Evolutionary conservation across 37 sponge, comb jelly and placozoan species (phyloP), one percentile per base, ranked within the genome.

Genomic region (Lycopodina hypogea): DNA sequence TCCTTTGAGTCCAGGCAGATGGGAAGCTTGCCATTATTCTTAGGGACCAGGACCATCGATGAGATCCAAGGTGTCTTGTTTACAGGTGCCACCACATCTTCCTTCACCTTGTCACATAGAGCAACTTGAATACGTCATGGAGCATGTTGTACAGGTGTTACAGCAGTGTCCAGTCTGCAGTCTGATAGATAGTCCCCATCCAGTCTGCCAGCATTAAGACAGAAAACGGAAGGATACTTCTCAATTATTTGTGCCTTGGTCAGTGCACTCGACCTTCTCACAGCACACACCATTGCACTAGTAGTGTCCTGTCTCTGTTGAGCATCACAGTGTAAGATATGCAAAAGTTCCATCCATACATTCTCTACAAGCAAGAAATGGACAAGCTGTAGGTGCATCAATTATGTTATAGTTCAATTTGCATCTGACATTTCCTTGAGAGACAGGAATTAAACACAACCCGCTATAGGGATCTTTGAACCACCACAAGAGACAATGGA

Each of bases 1-100:
- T 79, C 81, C 58, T 52, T 42, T 2, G 88, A 84, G 29, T 90
- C 90, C 0, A 85, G 37, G 39, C 86, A 90, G 24, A 87, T 52
- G 26, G 61, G 21, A 24, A 64, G 60, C 45, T 76, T 87, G 32
- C 69, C 57, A 4, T 74, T 60, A 3, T 69, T 59, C 28, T 74
- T 69, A 78, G n/a, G n/a, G n/a, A n/a, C n/a, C n/a, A n/a, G n/a
- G n/a, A n/a, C n/a, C n/a, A 82, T 82, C 2, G 88, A 81, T 61
- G 42, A 76, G 19, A 88, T 68, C 88, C 88, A 88, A 12, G 12
- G 17, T n/a, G n/a, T n/a, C n/a, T n/a, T n/a, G n/a, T n/a, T n/a
- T n/a, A n/a, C n/a, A n/a, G n/a, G n/a, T n/a, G n/a, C n/a, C n/a
- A n/a, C n/a, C n/a, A n/a, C n/a, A n/a, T n/a, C n/a, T n/a, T n/a